Evolutionary conservation across 2,797 vertebrate species (phyloP), one percentile per base, ranked within the genome.

Genomic region (Manis pentadactyla): DNA sequence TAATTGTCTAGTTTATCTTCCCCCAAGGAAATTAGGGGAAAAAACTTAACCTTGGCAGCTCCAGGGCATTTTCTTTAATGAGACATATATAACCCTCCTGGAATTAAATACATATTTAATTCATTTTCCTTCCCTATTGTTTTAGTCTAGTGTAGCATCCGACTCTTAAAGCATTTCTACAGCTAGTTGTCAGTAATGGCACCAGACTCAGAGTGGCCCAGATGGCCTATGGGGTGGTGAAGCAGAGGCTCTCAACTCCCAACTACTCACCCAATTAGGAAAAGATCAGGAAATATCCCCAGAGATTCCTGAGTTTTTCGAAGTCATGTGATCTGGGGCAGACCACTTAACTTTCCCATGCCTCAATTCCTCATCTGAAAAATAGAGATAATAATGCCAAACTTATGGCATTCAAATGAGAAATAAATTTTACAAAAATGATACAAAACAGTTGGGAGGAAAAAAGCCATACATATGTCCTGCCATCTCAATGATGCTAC

Each of bases 1-100:
- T 64, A 98, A 95, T 57, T 57, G 75, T 66, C 78, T 75, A 4
- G 34, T 97, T 97, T 98, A 97, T 57, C 74, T 95, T 97, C 4
- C 96, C 87, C 77, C 29, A 25, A 73, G 89, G 96, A 98, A 93
- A 97, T 95, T 75, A 96, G 93, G 97, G 97, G 46, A 37, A n/a
- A 97, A 95, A 98, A 94, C 27, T 96, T 97, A 98, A 96, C 82
- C 90, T 90, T 98, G 96, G 49, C 88, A 87, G 57, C 93, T 95
- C 74, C 13, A 21, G 88, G 25, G 53, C 51, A 94, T 97, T 98
- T 98, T 98, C 90, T 97, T 73, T 96, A 96, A 96, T 29, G 81
- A 97, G 91, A 97, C 86, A 94, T 73, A 96, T 64, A 93, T 90
- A 96, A 95, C 37, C 97, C 87, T 81, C 95, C 92, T 69, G 94